phyloP scores from a whole-genome alignment of 2,797 vertebrate genomes.

The Sebastes itinus region DNA sequence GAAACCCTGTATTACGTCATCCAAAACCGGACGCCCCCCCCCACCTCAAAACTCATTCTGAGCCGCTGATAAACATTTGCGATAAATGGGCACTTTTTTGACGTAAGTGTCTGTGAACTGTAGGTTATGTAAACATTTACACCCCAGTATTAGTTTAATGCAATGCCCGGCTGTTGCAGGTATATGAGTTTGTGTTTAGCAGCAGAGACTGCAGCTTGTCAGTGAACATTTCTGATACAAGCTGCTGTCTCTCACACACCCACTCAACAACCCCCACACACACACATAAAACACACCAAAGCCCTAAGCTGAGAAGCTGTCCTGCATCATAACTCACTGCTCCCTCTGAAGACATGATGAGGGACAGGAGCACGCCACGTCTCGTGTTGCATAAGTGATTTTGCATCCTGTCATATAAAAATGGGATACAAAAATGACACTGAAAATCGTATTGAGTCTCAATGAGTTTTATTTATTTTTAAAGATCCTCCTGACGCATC shows the following conservation, averaged over 20 bases:
- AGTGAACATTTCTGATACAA: conserved; percentile 16
- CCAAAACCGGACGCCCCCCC: too few relatives aligned
- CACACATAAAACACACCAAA: not conserved
- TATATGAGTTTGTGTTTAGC: not conserved
- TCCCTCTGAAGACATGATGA: not conserved
- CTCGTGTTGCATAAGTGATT: not conserved
- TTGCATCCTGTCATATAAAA: not conserved
- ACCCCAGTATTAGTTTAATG: not conserved
- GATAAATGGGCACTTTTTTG: not conserved
- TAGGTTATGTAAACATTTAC: not conserved
- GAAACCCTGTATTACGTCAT: too few relatives aligned
- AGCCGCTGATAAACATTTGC: not conserved
- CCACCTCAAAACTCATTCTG: too few relatives aligned
- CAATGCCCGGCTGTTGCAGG: not conserved
- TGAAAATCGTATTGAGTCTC: not conserved
- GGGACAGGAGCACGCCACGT: not conserved
- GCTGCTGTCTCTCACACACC: conserved; percentile 2
- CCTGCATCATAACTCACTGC: not conserved
- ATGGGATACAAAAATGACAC: not conserved
- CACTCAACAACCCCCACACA: not conserved
- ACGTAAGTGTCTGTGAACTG: not conserved
- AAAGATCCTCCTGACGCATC: not conserved
- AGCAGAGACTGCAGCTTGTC: not conserved
- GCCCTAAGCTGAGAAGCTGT: conserved; percentile 4
- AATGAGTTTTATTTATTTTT: not conserved